phyloP scores from a whole-genome alignment of 2,888 invertebrate genomes.

The Parnassius mnemosyne region DNA sequence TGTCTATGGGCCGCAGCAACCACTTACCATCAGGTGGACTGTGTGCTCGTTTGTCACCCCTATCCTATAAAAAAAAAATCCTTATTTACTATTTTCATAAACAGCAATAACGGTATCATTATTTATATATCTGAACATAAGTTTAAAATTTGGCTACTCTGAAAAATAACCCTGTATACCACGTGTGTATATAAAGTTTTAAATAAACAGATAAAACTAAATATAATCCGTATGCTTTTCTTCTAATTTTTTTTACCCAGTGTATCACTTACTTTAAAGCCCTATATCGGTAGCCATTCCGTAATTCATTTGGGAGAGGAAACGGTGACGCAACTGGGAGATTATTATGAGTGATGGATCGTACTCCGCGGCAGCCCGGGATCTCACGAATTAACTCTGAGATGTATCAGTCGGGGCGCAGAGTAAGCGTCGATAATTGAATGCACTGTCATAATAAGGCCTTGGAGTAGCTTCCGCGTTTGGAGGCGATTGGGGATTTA shows the following conservation, averaged over 20 bases:
- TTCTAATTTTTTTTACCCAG: conserved; percentile 2
- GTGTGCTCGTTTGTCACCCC: too few species aligned
- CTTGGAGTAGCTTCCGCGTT: conserved; percentile 19
- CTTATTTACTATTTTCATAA: too few species aligned
- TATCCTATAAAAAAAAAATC: too few species aligned
- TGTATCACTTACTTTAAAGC: conserved; percentile 26
- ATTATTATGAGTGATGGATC: conserved; percentile 55
- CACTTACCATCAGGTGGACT: too few species aligned
- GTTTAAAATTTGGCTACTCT: too few species aligned
- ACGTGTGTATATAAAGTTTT: too few species aligned
- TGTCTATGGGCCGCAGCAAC: too few species aligned
- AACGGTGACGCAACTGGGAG: conserved; percentile 38
- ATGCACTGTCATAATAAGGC: conserved; percentile 23
- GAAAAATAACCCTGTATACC: too few species aligned
- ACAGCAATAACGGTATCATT: too few species aligned
- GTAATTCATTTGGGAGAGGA: conserved; percentile 37
- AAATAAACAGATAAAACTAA: too few species aligned
- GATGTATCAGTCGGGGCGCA: conserved; percentile 5
- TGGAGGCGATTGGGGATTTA: conserved; percentile 18
- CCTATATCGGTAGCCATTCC: conserved; percentile 32
- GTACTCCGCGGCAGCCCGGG: conserved; percentile 13
- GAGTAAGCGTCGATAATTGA: conserved; percentile 20
- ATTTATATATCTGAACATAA: too few species aligned
- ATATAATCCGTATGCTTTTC: too few species aligned
- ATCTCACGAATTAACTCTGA: conserved; percentile 17